Evolutionary conservation across 2,113 vertebrate genomes (phyloP), one percentile per base, ranked within the genome.

Genomic region (Phycodurus eques): DNA sequence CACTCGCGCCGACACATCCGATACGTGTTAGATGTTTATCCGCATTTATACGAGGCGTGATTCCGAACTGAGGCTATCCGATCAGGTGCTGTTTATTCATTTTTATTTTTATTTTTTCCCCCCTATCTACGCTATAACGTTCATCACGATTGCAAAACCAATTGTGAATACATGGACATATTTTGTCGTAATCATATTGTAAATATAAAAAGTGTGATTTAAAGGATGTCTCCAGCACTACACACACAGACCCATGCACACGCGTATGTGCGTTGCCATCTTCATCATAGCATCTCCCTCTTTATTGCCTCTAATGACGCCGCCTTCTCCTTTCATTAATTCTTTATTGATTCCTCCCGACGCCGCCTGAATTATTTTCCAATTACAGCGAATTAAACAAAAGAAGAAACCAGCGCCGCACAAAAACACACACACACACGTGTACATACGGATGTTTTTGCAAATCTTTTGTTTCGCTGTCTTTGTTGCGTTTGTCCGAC

Each of bases 241-340:
- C 63, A 51, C 53, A 51, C 72, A 74, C 68, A 49, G 61, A 46
- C 53, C 68, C 60, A 63, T 46, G 33, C 60, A 51, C 64, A 44
- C 72, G 80, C 82, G 85, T 91, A 85, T 87, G 85, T 54, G 86
- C 85, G 89, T 92, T 92, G 88, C 89, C 86, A 90, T 92, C 89
- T 91, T 90, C 90, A 92, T 93, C 91, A 92, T 92, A 88, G 91
- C 80, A 80, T 80, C 81, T 85, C 83, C 82, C 85, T 86, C 88
- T 91, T 92, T 93, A 94, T 93, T 92, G 90, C 91, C 86, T 90
- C 90, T 93, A 93, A 93, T 91, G 92, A 93, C 92, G 92, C 88
- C 79, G 59, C 87, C 90, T 88, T 88, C 85, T 88, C 85, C 89
- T 91, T 92, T 91, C 90, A 93, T 94, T 93, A 91, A 93, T 93